These are phyloP conservation scores for Mizuhopecten yessoensis DNA, from an alignment of 1,140 invertebrate species.

Conservation along the genomic window DNA sequence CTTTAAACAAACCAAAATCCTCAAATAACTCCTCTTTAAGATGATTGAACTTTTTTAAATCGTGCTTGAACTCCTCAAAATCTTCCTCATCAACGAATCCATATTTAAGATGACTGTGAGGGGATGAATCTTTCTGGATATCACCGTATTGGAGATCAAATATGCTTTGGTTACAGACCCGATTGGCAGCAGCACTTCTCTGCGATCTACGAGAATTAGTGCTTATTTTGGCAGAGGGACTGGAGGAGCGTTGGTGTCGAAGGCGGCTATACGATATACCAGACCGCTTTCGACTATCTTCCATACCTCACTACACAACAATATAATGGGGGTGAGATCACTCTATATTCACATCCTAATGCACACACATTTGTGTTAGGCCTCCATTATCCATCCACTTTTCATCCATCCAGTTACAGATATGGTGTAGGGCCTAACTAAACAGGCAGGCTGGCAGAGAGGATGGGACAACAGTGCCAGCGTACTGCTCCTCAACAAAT, in stretches of 20 bases:
- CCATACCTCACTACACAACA: background rate
- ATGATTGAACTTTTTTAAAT: slow-evolving; percentile 72
- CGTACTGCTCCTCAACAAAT: slow-evolving; percentile 5
- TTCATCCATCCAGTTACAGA: background rate
- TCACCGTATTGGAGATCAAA: slow-evolving; percentile 16
- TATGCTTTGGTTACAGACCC: slow-evolving; percentile 3
- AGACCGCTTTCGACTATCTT: slow-evolving; percentile 32
- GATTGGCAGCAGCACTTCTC: background rate
- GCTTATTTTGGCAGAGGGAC: background rate
- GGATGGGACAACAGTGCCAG: slow-evolving; percentile 8
- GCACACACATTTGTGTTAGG: slow-evolving; percentile 3
- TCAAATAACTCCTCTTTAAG: slow-evolving; percentile 55
- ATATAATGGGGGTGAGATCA: slow-evolving; percentile 11
- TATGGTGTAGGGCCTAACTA: background rate
- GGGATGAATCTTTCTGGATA: background rate
- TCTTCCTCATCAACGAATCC: slow-evolving; percentile 78
- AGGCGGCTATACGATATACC: slow-evolving; percentile 31
- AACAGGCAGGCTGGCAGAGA: background rate
- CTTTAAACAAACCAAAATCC: background rate
- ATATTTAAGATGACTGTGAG: slow-evolving; percentile 68
- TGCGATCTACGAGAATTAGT: background rate
- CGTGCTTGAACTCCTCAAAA: slow-evolving; percentile 80
- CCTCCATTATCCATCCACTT: background rate
- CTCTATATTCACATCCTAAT: background rate
- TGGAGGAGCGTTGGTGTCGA: background rate